phyloP scores from a whole-genome alignment of 2,797 vertebrate species.

The Cephalopachus bancanus region DNA sequence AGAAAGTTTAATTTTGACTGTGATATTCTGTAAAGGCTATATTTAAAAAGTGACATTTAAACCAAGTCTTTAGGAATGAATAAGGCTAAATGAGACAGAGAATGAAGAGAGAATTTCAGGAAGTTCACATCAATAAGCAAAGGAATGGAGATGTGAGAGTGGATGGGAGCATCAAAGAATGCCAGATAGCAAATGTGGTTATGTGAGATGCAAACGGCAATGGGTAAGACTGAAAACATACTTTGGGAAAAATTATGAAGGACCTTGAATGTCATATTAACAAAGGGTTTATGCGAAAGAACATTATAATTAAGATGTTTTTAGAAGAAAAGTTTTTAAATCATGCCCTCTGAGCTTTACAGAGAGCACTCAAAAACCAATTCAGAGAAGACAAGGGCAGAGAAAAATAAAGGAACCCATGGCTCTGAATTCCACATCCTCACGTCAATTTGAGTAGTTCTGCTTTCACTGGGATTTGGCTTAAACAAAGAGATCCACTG shows the following conservation, averaged over 20 bases:
- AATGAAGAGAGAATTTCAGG: neutral
- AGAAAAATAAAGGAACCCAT: neutral
- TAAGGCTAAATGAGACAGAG: slow-evolving; percentile 26
- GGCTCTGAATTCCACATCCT: neutral
- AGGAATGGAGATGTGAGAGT: neutral
- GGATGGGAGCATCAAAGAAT: neutral
- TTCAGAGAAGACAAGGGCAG: neutral
- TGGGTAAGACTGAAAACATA: neutral
- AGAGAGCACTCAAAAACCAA: neutral
- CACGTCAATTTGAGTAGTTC: neutral
- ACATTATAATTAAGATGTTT: neutral
- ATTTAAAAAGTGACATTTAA: slow-evolving; percentile 2
- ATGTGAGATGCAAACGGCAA: neutral
- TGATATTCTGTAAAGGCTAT: neutral
- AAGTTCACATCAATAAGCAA: slow-evolving; percentile 30
- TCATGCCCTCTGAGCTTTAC: neutral
- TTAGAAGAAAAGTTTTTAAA: slow-evolving; percentile 42
- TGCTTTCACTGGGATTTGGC: neutral
- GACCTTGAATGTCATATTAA: neutral
- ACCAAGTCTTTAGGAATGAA: slow-evolving; percentile 54
- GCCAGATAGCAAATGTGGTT: neutral
- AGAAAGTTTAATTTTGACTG: neutral
- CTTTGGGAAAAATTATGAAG: neutral
- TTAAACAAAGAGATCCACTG: neutral
- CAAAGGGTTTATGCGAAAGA: neutral